Evolutionary conservation across 2,888 invertebrate genomes (phyloP), one percentile per base, ranked within the genome.

Genomic region (Drosophila neonasuta): DNA sequence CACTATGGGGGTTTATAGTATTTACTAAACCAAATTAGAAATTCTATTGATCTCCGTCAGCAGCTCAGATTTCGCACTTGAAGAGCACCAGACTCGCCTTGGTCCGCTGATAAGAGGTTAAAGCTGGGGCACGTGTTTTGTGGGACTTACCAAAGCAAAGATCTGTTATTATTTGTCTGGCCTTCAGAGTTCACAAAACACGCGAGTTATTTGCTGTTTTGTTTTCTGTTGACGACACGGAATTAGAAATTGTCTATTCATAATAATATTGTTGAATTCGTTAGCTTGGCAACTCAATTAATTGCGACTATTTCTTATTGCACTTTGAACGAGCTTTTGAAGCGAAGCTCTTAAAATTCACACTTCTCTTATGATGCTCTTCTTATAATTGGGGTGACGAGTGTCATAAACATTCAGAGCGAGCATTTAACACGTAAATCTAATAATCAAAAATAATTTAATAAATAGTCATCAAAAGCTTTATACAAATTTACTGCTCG

Each of bases 81-180:
- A 9, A 24, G 4, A 11, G n/a, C 36, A 6, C 1, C 9, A 13
- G 8, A 11, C n/a, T 45, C 10, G 36, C 13, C 20, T 32, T 32
- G 32, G 32, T 2, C 32, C 17, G 20, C 48, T 75, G 73, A 75
- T 73, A 61, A 75, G 59, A 11, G n/a, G 7, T 0, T 29, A 4
- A 4, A 44, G n/a, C 11, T 32, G 42, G 3, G 8, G 45, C 75
- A 66, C 61, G 76, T 58, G 60, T 56, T 24, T 24, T 46, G 57
- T 11, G 52, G 24, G 17, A 45, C 8, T 44, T 50, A 34, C 15
- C 2, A 7, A n/a, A 8, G 24, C 2, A 34, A 8, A 1, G 9
- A 42, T 45, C 29, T 39, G 10, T 24, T 55, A 5, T 55, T 39
- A 7, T 70, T 57, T 39, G 52, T 41, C 48, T 65, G 39, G 44